These are phyloP conservation scores for Priocnemis perturbator DNA, from an alignment of 2,888 invertebrate genomes.

Conservation along the genomic window DNA sequence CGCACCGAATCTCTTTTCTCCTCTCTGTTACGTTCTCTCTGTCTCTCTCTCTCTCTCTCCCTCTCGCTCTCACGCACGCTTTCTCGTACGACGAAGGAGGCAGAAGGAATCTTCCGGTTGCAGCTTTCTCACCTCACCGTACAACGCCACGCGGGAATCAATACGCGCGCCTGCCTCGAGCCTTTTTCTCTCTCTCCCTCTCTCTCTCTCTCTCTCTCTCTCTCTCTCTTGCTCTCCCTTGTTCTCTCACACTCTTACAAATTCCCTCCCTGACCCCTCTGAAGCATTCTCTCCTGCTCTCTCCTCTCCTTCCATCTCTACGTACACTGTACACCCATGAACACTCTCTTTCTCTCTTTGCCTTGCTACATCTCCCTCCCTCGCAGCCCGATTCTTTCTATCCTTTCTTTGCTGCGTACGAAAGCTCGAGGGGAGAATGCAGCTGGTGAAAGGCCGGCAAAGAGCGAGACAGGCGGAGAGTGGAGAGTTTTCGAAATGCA, in stretches of 20 bases:
- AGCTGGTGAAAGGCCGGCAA: slow-evolving; percentile 2
- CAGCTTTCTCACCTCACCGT: slow-evolving; percentile 60
- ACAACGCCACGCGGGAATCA: slow-evolving; percentile 63
- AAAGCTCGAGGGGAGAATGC: slow-evolving; percentile 1
- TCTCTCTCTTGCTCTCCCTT: slow-evolving; percentile 8
- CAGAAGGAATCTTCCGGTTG: slow-evolving; percentile 55
- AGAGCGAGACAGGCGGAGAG: background rate
- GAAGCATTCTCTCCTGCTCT: background rate
- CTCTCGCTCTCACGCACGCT: slow-evolving; percentile 42
- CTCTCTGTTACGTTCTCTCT: slow-evolving; percentile 51
- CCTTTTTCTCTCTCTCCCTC: slow-evolving; percentile 16
- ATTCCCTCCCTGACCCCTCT: slow-evolving; percentile 9
- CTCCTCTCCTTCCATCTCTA: background rate
- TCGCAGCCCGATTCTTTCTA: slow-evolving; percentile 20
- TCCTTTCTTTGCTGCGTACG: slow-evolving; percentile 10
- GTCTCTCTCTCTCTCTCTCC: slow-evolving; percentile 4
- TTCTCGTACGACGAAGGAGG: slow-evolving; percentile 43
- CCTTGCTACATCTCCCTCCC: slow-evolving; percentile 20
- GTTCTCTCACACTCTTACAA: slow-evolving; percentile 23
- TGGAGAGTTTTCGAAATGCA: too few relatives aligned
- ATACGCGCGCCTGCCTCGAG: slow-evolving; percentile 57
- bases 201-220: slow-evolving; percentile 13
- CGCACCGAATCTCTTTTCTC: slow-evolving; percentile 22
- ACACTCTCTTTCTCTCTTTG: slow-evolving; percentile 13
- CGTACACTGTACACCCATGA: background rate